Conservation (phyloP, 2,113 vertebrate species). For the Hemibagrus wyckioides region DNA sequence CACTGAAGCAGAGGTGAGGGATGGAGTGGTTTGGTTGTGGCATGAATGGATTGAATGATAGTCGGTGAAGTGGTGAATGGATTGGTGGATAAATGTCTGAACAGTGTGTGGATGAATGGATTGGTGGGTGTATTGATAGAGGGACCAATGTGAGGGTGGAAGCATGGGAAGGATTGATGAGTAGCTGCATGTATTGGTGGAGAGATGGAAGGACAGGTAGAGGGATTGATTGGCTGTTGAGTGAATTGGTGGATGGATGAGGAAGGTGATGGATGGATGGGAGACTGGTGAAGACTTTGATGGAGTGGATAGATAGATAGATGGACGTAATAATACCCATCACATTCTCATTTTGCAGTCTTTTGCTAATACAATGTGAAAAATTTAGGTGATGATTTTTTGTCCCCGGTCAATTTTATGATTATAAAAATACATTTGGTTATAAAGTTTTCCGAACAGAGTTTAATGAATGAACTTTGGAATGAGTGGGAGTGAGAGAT, state of each 20-base stretch:
- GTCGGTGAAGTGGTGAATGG: background rate
- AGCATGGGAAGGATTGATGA: background rate
- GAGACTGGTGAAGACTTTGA: background rate
- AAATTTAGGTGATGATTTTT: background rate
- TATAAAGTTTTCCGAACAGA: background rate
- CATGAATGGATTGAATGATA: background rate
- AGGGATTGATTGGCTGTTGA: background rate
- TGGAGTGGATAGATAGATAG: background rate
- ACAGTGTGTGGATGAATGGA: background rate
- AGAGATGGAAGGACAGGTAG: background rate
- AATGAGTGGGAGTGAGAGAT: background rate
- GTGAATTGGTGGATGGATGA: background rate
- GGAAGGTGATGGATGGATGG: background rate
- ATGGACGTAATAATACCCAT: no score
- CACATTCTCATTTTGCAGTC: background rate
- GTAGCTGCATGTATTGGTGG: background rate
- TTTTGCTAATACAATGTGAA: background rate
- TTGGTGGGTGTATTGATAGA: background rate
- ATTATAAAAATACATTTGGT: background rate
- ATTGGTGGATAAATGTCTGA: background rate
- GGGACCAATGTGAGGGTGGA: no score
- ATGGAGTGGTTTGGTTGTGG: background rate
- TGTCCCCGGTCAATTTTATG: background rate
- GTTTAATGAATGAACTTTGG: background rate
- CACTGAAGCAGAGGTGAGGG: slow-evolving; percentile 84